Evolutionary conservation across 2,888 invertebrate genomes (phyloP).

Genomic region (Hirtodrosophila trivittata): DNA sequence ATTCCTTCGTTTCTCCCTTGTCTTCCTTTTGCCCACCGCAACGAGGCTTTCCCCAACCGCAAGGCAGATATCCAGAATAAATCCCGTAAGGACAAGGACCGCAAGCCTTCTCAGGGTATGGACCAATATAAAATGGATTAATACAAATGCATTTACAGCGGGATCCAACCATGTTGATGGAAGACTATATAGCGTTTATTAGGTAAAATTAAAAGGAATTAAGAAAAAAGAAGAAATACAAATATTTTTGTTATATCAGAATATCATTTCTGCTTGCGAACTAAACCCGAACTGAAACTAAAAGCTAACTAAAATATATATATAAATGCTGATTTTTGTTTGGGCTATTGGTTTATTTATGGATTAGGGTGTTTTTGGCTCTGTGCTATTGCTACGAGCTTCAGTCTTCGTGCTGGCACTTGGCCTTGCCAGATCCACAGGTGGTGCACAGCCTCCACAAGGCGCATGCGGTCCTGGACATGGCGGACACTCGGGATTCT

Average conservation of each 20-base stretch:
- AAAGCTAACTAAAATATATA: no score
- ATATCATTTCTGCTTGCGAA: no score
- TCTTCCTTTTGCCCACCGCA: no score
- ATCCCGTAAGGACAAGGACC: conserved; percentile 50
- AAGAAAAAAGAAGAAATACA: no score
- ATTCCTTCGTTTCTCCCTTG: neutral
- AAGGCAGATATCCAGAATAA: conserved; percentile 49
- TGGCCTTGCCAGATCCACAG: neutral
- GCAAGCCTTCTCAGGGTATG: conserved; percentile 52
- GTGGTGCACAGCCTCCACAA: conserved; percentile 46
- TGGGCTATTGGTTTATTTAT: no score
- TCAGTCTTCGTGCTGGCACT: neutral
- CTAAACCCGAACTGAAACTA: no score
- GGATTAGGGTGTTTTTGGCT: no score
- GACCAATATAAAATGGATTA: conserved; percentile 67
- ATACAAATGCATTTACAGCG: conserved; percentile 10
- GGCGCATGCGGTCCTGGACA: conserved; percentile 40
- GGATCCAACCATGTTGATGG: conserved; percentile 21
- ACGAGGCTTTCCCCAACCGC: conserved; percentile 38
- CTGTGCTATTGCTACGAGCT: conserved; percentile 1
- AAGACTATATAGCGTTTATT: no score
- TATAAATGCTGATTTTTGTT: no score
- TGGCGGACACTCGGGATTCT: conserved; percentile 50
- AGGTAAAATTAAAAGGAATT: no score
- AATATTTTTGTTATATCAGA: no score